Evolutionary conservation across 1,140 invertebrate species (phyloP), one percentile per base, ranked within the genome.

Genomic region (Drosophila sulfurigaster): DNA sequence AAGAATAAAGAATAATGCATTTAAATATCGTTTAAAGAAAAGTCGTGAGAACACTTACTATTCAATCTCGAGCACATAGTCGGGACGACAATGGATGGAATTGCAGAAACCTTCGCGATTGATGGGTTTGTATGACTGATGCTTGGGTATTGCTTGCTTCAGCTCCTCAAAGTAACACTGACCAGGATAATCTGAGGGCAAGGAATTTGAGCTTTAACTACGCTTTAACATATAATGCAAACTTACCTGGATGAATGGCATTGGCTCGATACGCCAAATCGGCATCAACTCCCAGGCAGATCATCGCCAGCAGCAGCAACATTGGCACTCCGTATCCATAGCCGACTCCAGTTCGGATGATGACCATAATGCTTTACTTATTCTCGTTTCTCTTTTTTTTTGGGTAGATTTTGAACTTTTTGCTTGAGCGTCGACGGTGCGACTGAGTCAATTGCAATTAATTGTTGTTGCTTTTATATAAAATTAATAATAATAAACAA

Each of bases 391-490:
- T 5, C 4, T 49, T 54, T 13, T 5, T 5, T 30, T 32, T 7
- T 32, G 3, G 8, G 25, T 32, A 52, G 5, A 30, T 30, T 32
- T 46, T 64, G 59, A 72, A 82, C 78, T 85, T 85, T 51, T 58
- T 69, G 38, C 57, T 71, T 64, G 78, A 66, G 48, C 66, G 79
- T 67, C 75, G 57, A 65, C 73, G 67, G 72, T 77, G 77, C 87
- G 87, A 92, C 91, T 92, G 91, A 86, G 71, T 74, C 77, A 82
- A 80, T 77, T 82, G 75, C 73, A 91, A 91, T 85, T 91, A 88
- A 92, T 92, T 91, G 87, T 92, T 91, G 90, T 86, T 92, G 87
- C 91, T 91, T 92, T 91, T 92, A 92, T 92, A 92, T 92, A 82
- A 89, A 91, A 92, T 91, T 91, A 90, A 89, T 89, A 90, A 81